These are phyloP conservation scores for Molossus alvarezi DNA, from an alignment of 2,797 vertebrate genomes.

Conservation along the genomic window DNA sequence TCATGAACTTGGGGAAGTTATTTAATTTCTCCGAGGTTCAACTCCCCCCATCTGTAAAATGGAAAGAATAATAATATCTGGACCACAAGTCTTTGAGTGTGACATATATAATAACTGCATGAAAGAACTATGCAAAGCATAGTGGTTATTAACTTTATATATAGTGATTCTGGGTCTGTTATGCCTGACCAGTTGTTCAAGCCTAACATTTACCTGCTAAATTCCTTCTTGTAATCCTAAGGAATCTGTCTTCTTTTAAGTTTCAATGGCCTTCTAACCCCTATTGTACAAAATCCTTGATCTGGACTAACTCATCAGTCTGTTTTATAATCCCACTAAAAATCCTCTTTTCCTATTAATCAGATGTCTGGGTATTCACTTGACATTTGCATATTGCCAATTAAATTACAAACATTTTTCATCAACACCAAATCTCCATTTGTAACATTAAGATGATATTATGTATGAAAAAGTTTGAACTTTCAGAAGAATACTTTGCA, in stretches of 20 bases:
- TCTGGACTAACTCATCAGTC: not conserved
- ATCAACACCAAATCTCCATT: not conserved
- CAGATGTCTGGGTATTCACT: not conserved
- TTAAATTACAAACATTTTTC: slow-evolving; percentile 8
- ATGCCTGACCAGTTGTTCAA: not conserved
- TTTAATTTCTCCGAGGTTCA: slow-evolving; percentile 6
- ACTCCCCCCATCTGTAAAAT: not conserved
- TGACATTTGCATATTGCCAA: not conserved
- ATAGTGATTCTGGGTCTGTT: not conserved
- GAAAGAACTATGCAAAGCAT: not conserved
- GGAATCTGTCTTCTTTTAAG: not conserved
- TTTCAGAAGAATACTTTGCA: slow-evolving; percentile 34
- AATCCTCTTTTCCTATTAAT: not conserved
- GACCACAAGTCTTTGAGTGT: not conserved
- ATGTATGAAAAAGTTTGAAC: not conserved
- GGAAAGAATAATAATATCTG: not conserved
- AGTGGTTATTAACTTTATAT: not conserved
- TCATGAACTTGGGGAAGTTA: not conserved
- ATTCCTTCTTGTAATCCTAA: not conserved
- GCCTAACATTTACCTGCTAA: not conserved
- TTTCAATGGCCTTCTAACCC: not conserved
- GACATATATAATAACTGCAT: not conserved
- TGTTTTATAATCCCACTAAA: slow-evolving; percentile 5
- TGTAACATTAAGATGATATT: not conserved
- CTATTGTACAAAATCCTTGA: not conserved